phyloP scores from a whole-genome alignment of 2,113 vertebrate species.

The Psittacula cyanocephala region DNA sequence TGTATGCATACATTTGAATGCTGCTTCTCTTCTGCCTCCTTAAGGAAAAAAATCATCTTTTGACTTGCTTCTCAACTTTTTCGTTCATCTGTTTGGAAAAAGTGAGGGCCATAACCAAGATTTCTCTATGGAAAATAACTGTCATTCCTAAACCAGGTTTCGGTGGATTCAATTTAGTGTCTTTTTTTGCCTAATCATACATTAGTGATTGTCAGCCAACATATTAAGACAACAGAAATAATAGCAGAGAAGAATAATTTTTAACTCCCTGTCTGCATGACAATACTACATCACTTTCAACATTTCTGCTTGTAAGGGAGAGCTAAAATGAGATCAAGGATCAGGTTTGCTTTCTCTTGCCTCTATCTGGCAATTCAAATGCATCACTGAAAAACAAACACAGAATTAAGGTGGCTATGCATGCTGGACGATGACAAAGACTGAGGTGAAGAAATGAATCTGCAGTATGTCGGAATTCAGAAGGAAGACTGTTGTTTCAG shows the following conservation, averaged over 20 bases:
- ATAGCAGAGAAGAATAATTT: slow-evolving; percentile 55
- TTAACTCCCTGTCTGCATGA: slow-evolving; percentile 49
- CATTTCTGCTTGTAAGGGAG: slow-evolving; percentile 33
- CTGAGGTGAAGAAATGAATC: slow-evolving; percentile 59
- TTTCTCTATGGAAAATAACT: not conserved
- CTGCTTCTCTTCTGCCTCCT: slow-evolving; percentile 50
- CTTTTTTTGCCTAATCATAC: slow-evolving; percentile 51
- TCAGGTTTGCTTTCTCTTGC: slow-evolving; percentile 27
- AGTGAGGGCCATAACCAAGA: not conserved
- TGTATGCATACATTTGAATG: not conserved
- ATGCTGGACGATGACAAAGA: slow-evolving; percentile 48
- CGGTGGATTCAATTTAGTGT: not conserved
- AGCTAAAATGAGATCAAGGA: slow-evolving; percentile 49
- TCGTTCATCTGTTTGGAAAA: not conserved
- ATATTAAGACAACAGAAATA: slow-evolving; percentile 70
- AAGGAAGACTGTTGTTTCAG: slow-evolving; percentile 74
- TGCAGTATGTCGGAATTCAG: slow-evolving; percentile 35
- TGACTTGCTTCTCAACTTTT: slow-evolving; percentile 21
- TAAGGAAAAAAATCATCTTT: slow-evolving; percentile 26
- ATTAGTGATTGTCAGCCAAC: slow-evolving; percentile 79
- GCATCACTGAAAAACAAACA: slow-evolving; percentile 5
- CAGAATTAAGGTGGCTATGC: slow-evolving; percentile 53
- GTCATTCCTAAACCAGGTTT: slow-evolving; percentile 2
- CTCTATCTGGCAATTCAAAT: slow-evolving; percentile 33
- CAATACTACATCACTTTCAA: slow-evolving; percentile 20